Base-by-base conservation (phyloP, 2,113 vertebrate genomes). In the Pseudopipra pipra region DNA sequence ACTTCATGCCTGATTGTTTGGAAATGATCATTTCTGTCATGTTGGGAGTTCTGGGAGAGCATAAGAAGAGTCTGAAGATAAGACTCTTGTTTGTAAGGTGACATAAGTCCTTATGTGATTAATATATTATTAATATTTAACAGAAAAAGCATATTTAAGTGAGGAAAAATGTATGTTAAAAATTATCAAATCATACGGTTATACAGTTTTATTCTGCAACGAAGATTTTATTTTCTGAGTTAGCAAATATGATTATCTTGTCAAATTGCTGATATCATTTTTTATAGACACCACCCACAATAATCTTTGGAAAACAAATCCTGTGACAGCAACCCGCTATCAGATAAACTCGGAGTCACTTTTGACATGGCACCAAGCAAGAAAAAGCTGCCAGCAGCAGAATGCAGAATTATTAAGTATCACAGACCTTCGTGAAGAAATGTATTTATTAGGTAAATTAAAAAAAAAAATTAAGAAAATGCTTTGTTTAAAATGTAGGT, bases 351-450 rank as follows among this genome's bases (percentile, higher is more conserved):
- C 78, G 33, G 96, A 97, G 52, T 98, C 99, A 0, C 98, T 98
- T 59, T 67, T 99, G 93, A 99, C 98, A 2, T 99, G 99, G 99
- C 96, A 98, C 47, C 98, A 99, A 97, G 99, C 99, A n/a, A 98
- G 98, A 92, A 98, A 97, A 97, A 99, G 99, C 97, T 99, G 99
- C 95, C 98, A 98, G 67, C 99, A 99, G 81, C 99, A 99, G 94
- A 95, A 97, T 9, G 98, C 98, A 0, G 99, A 99, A 73, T 98
- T 99, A 87, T 75, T 99, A 96, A 99, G 99, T 90, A 95, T 99
- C 58, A 96, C 98, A 4, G 98, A 99, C 73, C 95, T 99, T 14
- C 98, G 98, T 5, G 99, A 99, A 93, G 98, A 99, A 97, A 98
- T 98, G 5, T 99, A 98, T 95, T 97, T 99, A 63, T 97, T 99